These are phyloP conservation scores for Glyphotaelius pellucidus DNA, from an alignment of 2,888 invertebrate species.

Conservation along the genomic window DNA sequence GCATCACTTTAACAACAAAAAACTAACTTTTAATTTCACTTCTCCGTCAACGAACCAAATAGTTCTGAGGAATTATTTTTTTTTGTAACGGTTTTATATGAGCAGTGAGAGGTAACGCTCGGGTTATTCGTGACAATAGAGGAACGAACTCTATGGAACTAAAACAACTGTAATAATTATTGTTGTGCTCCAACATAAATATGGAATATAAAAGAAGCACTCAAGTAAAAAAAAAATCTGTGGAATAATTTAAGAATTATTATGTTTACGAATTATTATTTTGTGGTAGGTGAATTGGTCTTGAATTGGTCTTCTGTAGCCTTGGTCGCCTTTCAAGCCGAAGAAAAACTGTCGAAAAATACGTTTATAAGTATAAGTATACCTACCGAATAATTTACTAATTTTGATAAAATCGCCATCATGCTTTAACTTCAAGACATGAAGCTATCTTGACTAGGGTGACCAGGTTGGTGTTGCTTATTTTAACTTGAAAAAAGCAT, in stretches of 20 bases:
- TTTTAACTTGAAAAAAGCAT: no score
- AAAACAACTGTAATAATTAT: background rate
- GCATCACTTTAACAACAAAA: background rate
- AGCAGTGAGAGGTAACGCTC: slow-evolving; percentile 21
- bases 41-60: background rate
- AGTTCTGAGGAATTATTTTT: background rate
- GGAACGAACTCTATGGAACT: background rate
- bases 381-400: no score
- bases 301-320: no score
- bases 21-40: background rate
- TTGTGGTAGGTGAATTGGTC: no score
- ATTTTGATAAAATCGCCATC: no score
- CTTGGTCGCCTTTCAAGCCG: no score
- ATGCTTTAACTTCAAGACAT: no score
- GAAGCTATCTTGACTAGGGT: no score
- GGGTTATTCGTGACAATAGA: slow-evolving; percentile 27
- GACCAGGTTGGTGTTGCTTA: no score
- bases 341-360: no score
- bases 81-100: slow-evolving; percentile 13
- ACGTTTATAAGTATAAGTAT: no score
- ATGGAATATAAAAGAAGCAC: background rate
- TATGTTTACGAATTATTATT: no score
- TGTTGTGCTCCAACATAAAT: background rate
- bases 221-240: background rate
- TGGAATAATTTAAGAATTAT: background rate